These are phyloP conservation scores for Pristionchus pacificus DNA, from an alignment of 1,140 invertebrate genomes.

Conservation along the genomic window DNA sequence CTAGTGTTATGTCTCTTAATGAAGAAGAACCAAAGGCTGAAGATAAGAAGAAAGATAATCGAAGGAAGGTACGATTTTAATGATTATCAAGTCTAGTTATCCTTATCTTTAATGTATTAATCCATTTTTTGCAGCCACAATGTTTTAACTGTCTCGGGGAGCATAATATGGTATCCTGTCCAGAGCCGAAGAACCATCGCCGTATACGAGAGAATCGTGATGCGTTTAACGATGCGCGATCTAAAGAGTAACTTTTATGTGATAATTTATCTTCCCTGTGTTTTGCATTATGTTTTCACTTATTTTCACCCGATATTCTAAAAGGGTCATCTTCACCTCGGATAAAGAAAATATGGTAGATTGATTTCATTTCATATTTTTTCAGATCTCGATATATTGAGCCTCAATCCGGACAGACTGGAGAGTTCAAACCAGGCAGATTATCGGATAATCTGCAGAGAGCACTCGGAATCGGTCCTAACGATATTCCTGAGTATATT, in stretches of 20 bases:
- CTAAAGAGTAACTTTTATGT: conserved; percentile 10
- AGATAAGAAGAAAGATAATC: neutral
- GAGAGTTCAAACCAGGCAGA: conserved; percentile 16
- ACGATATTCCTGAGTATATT: conserved; percentile 37
- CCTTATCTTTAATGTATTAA: neutral
- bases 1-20: neutral
- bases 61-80: neutral
- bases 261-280: conserved; percentile 6
- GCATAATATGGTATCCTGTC: conserved; percentile 22
- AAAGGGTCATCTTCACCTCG: neutral
- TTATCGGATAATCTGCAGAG: conserved; percentile 13
- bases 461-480: conserved; percentile 19
- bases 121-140: neutral
- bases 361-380: conserved; percentile 5
- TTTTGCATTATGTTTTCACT: neutral
- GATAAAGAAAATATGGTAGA: neutral
- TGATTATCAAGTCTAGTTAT: no score
- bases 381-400: conserved; percentile 2
- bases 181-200: conserved; percentile 19
- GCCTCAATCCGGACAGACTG: neutral
- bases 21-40: neutral
- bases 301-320: neutral
- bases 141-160: conserved; percentile 40
- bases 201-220: conserved; percentile 18
- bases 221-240: conserved; percentile 14